These are phyloP conservation scores for Laticauda laticaudata DNA, from an alignment of 2,113 vertebrate species.

Conservation along the genomic window DNA sequence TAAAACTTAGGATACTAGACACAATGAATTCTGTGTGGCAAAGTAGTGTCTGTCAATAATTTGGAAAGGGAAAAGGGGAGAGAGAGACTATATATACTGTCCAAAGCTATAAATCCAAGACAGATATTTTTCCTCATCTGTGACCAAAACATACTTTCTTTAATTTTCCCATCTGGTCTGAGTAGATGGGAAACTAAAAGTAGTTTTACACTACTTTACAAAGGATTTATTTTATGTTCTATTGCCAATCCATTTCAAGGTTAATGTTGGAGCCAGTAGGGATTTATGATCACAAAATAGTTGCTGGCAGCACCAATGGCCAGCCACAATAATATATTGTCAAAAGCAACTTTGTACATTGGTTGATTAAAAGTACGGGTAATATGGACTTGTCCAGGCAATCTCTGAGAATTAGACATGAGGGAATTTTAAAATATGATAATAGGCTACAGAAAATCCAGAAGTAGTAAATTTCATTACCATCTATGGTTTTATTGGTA, in stretches of 20 bases:
- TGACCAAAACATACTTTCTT: not conserved
- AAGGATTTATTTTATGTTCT: conserved; percentile 32
- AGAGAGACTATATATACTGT: not conserved
- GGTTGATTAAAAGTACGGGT: conserved; percentile 42
- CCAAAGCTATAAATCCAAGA: not conserved
- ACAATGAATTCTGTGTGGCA: not conserved
- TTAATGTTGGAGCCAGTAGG: conserved; percentile 13
- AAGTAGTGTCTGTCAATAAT: not conserved
- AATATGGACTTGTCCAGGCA: conserved; percentile 9
- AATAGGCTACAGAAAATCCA: conserved; percentile 36
- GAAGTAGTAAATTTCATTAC: conserved; percentile 13
- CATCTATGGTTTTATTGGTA: not conserved
- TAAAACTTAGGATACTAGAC: not conserved
- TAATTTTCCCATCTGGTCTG: not conserved
- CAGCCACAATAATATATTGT: conserved; percentile 45
- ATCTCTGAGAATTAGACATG: not conserved
- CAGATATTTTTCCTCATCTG: not conserved
- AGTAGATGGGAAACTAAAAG: not conserved
- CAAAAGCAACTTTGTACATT: conserved; percentile 47
- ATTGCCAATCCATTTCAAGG: conserved; percentile 34
- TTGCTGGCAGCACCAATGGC: conserved; percentile 43
- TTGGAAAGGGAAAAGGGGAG: not conserved
- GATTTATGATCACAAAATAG: conserved; percentile 45
- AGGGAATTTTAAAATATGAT: not conserved
- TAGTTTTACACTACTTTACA: not conserved